Percentiles rank a stretch among this genome's conserved stretches.
These are phyloP conservation scores for Folsomia candida DNA, from an alignment of 2,888 invertebrate species.

Conservation along the genomic window DNA sequence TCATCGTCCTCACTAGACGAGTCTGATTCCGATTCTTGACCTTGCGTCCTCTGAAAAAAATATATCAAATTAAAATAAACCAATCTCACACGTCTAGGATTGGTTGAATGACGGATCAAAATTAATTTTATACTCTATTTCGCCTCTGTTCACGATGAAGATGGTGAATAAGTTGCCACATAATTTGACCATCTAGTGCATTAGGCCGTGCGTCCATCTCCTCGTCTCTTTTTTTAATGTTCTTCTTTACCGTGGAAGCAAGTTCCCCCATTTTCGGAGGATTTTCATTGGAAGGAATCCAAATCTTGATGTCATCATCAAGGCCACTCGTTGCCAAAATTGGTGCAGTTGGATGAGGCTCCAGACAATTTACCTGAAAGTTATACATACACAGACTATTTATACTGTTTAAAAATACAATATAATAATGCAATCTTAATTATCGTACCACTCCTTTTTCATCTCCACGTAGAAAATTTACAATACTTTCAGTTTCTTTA, in stretches of 20 bases:
- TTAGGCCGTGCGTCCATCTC: constrained; percentile 55
- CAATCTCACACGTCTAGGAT: too few relatives aligned
- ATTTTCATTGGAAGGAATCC: constrained; percentile 71
- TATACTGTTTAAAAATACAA: constrained; percentile 30
- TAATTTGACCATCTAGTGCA: constrained; percentile 58
- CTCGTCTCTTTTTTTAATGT: constrained; percentile 55
- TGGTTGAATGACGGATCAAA: too few relatives aligned
- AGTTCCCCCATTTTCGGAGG: constrained; percentile 59
- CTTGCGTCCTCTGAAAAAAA: neutral
- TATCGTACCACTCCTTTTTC: constrained; percentile 73
- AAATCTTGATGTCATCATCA: constrained; percentile 88
- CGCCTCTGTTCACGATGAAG: constrained; percentile 55
- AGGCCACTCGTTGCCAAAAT: constrained; percentile 87
- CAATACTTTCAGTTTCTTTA: constrained; percentile 77
- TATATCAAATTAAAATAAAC: too few relatives aligned
- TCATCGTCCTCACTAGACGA: constrained; percentile 29
- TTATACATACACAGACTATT: neutral
- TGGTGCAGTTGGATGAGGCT: constrained; percentile 83
- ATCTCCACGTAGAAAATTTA: constrained; percentile 84
- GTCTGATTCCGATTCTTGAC: neutral
- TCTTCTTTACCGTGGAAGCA: constrained; percentile 53
- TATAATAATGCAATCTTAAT: constrained; percentile 23
- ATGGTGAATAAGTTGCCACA: constrained; percentile 59
- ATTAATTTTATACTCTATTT: constrained; percentile 48
- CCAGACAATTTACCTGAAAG: constrained; percentile 80